Evolutionary conservation across 2,888 invertebrate genomes (phyloP).

Genomic region (Drosophila acutilabella): DNA sequence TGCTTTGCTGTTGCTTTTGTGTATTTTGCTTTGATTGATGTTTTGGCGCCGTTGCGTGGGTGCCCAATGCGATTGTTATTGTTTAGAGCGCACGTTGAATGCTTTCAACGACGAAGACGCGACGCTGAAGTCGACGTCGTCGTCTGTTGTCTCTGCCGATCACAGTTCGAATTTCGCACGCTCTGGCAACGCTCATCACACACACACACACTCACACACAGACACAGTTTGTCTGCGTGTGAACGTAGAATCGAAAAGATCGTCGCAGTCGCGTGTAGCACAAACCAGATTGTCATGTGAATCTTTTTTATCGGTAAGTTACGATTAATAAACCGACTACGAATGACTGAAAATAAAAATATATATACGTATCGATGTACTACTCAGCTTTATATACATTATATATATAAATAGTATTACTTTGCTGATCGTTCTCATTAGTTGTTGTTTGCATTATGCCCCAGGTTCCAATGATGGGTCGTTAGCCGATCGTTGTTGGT

Average conservation of each 20-base stretch:
- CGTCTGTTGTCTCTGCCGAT: slow-evolving; percentile 8
- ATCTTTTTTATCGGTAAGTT: slow-evolving; percentile 49
- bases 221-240: slow-evolving; percentile 10
- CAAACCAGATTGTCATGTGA: slow-evolving; percentile 75
- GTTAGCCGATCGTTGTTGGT: slow-evolving; percentile 27
- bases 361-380: not conserved
- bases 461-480: slow-evolving; percentile 25
- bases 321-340: slow-evolving; percentile 30
- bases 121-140: not conserved
- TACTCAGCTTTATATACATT: not conserved
- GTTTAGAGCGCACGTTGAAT: slow-evolving; percentile 26
- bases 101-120: slow-evolving; percentile 2
- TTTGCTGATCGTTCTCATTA: slow-evolving; percentile 34
- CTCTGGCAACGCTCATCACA: slow-evolving; percentile 53
- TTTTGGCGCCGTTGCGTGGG: slow-evolving; percentile 74
- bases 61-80: slow-evolving; percentile 32
- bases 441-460: slow-evolving; percentile 36
- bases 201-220: not conserved
- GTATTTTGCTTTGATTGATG: slow-evolving; percentile 70
- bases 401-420: slow-evolving; percentile 22
- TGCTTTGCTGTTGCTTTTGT: slow-evolving; percentile 45
- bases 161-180: slow-evolving; percentile 10
- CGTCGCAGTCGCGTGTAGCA: slow-evolving; percentile 55
- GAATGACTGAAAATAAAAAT: slow-evolving; percentile 9
- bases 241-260: slow-evolving; percentile 36